Evolutionary conservation across 2,113 vertebrate genomes (phyloP).

Genomic region (Cyanistes caeruleus): DNA sequence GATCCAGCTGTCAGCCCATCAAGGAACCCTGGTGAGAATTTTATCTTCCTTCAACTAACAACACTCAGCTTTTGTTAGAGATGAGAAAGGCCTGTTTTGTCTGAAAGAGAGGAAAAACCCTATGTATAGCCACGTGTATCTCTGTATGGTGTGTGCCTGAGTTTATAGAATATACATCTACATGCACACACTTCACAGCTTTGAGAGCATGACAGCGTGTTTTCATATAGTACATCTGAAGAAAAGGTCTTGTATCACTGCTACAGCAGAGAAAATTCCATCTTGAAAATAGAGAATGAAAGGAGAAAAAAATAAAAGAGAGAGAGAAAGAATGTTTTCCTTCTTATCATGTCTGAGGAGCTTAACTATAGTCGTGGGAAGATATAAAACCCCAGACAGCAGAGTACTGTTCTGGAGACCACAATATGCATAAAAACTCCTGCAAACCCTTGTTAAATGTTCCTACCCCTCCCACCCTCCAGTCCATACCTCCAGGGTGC

Average conservation of each 20-base stretch:
- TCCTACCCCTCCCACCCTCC: background rate
- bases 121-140: accelerated
- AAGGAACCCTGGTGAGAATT: background rate
- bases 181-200: background rate
- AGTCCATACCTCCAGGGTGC: background rate
- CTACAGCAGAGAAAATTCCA: background rate
- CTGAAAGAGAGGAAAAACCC: background rate
- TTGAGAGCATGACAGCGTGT: background rate
- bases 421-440: background rate
- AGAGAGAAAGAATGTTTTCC: background rate
- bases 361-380: background rate
- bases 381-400: slow-evolving; percentile 22
- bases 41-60: background rate
- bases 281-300: background rate
- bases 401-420: slow-evolving; percentile 4
- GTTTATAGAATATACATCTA: background rate
- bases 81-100: background rate
- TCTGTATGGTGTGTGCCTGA: background rate
- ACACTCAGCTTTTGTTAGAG: background rate
- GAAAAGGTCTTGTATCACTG: background rate
- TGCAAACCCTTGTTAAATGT: slow-evolving; percentile 1
- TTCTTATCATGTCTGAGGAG: background rate
- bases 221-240: background rate
- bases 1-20: background rate
- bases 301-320: background rate